A percentile compares a stretch with the other conserved stretches of the same genome.
Evolutionary conservation across 2,113 vertebrate genomes (phyloP).

Genomic region (Desmodus rotundus): DNA sequence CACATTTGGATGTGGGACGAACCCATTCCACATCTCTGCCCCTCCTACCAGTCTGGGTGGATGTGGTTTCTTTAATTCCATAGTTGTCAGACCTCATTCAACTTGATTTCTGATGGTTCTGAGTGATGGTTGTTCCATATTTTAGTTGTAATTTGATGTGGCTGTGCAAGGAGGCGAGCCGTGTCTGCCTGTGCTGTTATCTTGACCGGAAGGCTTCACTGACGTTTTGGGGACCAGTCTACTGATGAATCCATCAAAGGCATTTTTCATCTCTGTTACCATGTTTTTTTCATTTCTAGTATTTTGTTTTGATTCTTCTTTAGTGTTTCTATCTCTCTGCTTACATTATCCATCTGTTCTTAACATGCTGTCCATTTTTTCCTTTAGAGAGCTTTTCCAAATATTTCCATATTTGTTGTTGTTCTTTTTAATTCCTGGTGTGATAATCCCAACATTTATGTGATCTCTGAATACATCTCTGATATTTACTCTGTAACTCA

Average conservation of each 20-base stretch:
- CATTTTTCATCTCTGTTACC: neutral
- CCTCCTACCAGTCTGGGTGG: too few species aligned
- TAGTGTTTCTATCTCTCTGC: neutral
- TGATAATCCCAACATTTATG: neutral
- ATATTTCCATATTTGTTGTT: neutral
- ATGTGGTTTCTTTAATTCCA: too few species aligned
- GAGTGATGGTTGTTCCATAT: too few species aligned
- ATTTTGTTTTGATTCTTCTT: neutral
- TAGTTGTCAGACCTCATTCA: too few species aligned
- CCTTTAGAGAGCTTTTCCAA: too few species aligned
- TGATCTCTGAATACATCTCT: neutral
- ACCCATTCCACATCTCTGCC: too few species aligned
- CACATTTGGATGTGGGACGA: too few species aligned
- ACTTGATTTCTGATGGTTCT: too few species aligned
- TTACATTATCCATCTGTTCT: neutral
- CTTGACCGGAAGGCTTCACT: too few species aligned
- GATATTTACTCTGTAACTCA: neutral
- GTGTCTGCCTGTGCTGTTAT: too few species aligned
- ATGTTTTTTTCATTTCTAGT: neutral
- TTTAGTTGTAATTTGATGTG: too few species aligned
- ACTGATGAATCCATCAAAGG: neutral
- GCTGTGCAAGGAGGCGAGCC: too few species aligned
- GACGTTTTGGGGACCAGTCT: neutral
- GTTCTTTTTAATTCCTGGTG: neutral
- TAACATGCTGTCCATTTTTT: neutral